Percentiles rank a stretch among this genome's conserved stretches.
Conservation (phyloP, 2,888 invertebrate species). For the Dinocampus coccinellae region DNA sequence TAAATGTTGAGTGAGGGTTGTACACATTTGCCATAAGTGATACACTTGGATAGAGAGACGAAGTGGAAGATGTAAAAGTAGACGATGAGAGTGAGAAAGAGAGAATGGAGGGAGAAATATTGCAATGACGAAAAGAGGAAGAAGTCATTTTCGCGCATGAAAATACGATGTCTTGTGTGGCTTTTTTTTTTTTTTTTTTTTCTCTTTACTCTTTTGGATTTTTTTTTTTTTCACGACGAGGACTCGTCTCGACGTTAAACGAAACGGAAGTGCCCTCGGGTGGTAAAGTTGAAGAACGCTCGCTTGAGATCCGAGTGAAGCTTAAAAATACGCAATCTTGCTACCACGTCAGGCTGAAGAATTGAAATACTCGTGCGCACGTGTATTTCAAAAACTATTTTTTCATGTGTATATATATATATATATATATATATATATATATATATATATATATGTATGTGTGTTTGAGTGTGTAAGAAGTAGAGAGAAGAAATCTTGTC, state of each 20-base stretch:
- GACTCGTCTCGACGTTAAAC: conserved; percentile 64
- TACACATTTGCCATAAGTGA: conserved; percentile 12
- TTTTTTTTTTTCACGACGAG: no score
- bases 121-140: conserved; percentile 5
- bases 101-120: no score
- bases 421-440: no score
- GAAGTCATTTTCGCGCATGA: conserved; percentile 26
- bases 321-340: conserved; percentile 70
- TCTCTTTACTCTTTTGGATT: no score
- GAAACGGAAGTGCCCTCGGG: conserved; percentile 63
- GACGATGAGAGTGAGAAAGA: no score
- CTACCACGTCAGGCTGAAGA: conserved; percentile 69
- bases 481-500: conserved; percentile 37
- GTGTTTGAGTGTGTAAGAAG: no score
- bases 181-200: conserved; percentile 40
- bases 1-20: no score
- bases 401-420: background rate
- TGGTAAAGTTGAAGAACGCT: conserved; percentile 46
- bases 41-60: conserved; percentile 9
- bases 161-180: background rate
- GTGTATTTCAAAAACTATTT: conserved; percentile 35
- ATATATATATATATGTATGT: no score
- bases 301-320: conserved; percentile 53
- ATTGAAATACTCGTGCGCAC: conserved; percentile 67
- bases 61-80: no score